These are phyloP conservation scores for Struthidea cinerea DNA, from an alignment of 2,113 vertebrate species.

Conservation along the genomic window DNA sequence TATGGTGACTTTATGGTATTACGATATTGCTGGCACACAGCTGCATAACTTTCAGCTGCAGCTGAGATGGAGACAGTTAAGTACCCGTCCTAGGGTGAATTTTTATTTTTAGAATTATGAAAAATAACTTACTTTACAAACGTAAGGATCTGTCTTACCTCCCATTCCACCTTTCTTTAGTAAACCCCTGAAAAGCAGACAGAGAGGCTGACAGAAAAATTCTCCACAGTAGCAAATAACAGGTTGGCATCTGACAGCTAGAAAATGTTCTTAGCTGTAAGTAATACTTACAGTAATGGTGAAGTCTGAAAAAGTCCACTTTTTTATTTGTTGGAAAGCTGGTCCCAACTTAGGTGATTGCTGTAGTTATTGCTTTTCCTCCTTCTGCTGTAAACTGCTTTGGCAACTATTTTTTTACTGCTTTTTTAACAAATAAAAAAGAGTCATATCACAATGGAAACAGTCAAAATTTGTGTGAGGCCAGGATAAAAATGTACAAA, in stretches of 20 bases:
- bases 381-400: not conserved
- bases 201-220: constrained; percentile 22
- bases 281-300: not conserved
- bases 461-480: not conserved
- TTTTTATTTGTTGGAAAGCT: not conserved
- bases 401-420: not conserved
- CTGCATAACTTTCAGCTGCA: not conserved
- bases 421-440: not conserved
- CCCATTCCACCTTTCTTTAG: not conserved
- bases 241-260: constrained; percentile 2
- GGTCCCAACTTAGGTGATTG: not conserved
- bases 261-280: not conserved
- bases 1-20: not conserved
- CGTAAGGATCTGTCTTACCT: not conserved
- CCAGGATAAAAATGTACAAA: not conserved
- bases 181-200: not conserved
- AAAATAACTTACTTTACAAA: not conserved
- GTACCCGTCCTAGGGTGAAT: not conserved
- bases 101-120: not conserved
- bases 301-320: not conserved
- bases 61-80: not conserved
- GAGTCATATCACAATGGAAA: not conserved
- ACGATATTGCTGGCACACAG: not conserved
- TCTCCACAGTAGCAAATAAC: not conserved
- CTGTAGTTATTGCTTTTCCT: not conserved